Conservation (phyloP, 2,888 invertebrate genomes). For the Dorcus parallelipipedus region DNA sequence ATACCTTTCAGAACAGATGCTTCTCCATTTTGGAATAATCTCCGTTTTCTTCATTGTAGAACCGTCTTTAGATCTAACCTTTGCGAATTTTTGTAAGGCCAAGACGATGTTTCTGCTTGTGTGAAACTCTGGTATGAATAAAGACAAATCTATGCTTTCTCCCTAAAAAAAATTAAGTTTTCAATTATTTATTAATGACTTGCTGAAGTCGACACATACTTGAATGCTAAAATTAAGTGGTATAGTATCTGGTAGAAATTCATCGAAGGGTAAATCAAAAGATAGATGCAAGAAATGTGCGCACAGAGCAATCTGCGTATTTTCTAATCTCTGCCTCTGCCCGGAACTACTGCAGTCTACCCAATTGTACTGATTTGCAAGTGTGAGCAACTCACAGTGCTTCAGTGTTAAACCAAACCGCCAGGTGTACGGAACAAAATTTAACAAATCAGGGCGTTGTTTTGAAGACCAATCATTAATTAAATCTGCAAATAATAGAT, state of each 20-base stretch:
- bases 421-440: conserved; percentile 97
- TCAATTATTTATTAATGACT: conserved; percentile 2
- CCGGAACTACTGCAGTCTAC: conserved; percentile 95
- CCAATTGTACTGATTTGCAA: conserved; percentile 98
- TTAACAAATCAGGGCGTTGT: conserved; percentile 85
- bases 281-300: conserved; percentile 92
- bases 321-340: conserved; percentile 64
- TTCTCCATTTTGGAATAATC: conserved; percentile 70
- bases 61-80: conserved; percentile 76
- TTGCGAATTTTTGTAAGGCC: conserved; percentile 84
- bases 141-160: conserved; percentile 85
- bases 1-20: conserved; percentile 67
- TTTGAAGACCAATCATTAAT: conserved; percentile 97
- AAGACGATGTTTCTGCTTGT: conserved; percentile 79
- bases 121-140: conserved; percentile 89
- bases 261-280: conserved; percentile 90
- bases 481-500: conserved; percentile 60
- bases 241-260: conserved; percentile 88
- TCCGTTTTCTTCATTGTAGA: conserved; percentile 53
- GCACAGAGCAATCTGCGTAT: conserved; percentile 90
- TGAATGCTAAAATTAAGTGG: conserved; percentile 91
- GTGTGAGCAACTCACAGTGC: conserved; percentile 90
- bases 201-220: conserved; percentile 40
- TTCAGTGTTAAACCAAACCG: conserved; percentile 86
- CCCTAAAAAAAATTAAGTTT: conserved; percentile 52